phyloP scores from a whole-genome alignment of 2,888 invertebrate species.

The Amphiduros pacificus region DNA sequence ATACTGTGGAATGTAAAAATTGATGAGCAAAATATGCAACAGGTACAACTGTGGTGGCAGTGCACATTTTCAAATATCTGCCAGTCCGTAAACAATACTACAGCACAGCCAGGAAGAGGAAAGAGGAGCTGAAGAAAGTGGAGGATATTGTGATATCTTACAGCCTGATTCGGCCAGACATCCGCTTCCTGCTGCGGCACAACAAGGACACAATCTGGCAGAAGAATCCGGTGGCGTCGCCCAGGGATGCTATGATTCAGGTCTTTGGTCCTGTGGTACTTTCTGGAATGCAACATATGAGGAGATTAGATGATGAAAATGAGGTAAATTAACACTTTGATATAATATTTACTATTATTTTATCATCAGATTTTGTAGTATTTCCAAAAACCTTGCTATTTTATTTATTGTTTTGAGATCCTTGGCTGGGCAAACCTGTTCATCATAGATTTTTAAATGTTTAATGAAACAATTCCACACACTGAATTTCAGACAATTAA shows the following conservation, averaged over 20 bases:
- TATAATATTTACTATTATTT: too few relatives aligned
- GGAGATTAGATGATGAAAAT: slow-evolving; percentile 20
- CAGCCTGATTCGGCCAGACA: slow-evolving; percentile 62
- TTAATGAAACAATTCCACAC: too few relatives aligned
- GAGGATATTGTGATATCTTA: slow-evolving; percentile 64
- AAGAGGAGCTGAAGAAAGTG: slow-evolving; percentile 64
- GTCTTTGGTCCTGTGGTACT: slow-evolving; percentile 36
- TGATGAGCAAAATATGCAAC: slow-evolving; percentile 4
- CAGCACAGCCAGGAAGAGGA: slow-evolving; percentile 59
- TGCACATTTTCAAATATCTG: slow-evolving; percentile 64
- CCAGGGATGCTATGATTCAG: slow-evolving; percentile 33
- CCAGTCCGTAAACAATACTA: slow-evolving; percentile 66
- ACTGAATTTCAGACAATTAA: too few relatives aligned
- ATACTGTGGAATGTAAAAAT: too few relatives aligned
- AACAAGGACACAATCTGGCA: slow-evolving; percentile 62
- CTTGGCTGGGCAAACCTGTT: too few relatives aligned
- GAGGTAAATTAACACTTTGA: slow-evolving; percentile 26
- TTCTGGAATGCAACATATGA: slow-evolving; percentile 1
- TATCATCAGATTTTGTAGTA: too few relatives aligned
- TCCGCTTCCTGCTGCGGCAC: slow-evolving; percentile 63
- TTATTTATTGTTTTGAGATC: too few relatives aligned
- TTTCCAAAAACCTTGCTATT: too few relatives aligned
- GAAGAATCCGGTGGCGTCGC: slow-evolving; percentile 57
- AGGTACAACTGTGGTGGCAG: slow-evolving; percentile 66
- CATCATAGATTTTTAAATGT: too few relatives aligned